A percentile compares a stretch with the other conserved stretches of the same genome.
Evolutionary conservation across 1,140 invertebrate genomes (phyloP).

Genomic region (Mactra quadrangularis): DNA sequence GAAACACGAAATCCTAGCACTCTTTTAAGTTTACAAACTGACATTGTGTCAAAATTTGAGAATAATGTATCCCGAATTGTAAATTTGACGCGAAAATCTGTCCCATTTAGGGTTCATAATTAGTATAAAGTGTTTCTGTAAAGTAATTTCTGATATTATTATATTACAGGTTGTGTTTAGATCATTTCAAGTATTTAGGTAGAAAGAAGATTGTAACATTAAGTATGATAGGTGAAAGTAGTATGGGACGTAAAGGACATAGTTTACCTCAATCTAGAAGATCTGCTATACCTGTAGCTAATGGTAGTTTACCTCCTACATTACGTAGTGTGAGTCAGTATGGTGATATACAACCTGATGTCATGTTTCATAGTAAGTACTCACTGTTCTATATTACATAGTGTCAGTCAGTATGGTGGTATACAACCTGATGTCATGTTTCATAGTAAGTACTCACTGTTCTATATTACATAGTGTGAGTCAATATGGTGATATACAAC

Average conservation of each 20-base stretch:
- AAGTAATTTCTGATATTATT: no score
- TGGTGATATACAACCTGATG: slow-evolving; percentile 67
- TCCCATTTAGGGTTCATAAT: no score
- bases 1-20: no score
- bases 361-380: slow-evolving; percentile 68
- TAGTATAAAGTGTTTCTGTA: no score
- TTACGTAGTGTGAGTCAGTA: slow-evolving; percentile 77
- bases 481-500: slow-evolving; percentile 74
- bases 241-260: slow-evolving; percentile 68
- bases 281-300: slow-evolving; percentile 54
- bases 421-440: slow-evolving; percentile 58
- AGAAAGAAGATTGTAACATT: slow-evolving; percentile 88
- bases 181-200: slow-evolving; percentile 95
- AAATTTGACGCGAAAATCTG: no score
- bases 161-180: slow-evolving; percentile 90
- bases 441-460: slow-evolving; percentile 69
- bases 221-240: slow-evolving; percentile 80
- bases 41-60: no score
- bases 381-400: slow-evolving; percentile 61
- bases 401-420: slow-evolving; percentile 78
- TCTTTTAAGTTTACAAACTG: no score
- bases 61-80: no score
- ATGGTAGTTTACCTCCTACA: slow-evolving; percentile 66
- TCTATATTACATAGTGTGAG: slow-evolving; percentile 70
- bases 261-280: slow-evolving; percentile 70